phyloP scores from a whole-genome alignment of 2,113 vertebrate genomes.

The Motacilla tschutschensis region DNA sequence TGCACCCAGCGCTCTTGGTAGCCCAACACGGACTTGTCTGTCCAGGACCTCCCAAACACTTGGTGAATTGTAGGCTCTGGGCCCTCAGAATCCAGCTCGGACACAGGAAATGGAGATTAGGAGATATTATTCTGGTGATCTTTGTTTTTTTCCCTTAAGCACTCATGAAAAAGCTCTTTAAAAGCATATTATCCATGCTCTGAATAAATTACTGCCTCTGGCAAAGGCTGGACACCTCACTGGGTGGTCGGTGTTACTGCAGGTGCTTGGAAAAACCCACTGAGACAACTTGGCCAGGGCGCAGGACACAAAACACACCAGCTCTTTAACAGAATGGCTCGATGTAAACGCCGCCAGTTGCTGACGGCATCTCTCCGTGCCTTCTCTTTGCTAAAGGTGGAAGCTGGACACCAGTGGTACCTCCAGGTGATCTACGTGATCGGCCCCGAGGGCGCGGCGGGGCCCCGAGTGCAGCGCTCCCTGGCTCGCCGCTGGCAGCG shows the following conservation, averaged over 20 bases:
- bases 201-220: not conserved
- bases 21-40: not conserved
- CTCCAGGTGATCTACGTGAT: conserved; percentile 97
- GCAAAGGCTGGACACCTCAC: not conserved
- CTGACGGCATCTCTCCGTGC: not conserved
- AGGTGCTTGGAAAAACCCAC: not conserved
- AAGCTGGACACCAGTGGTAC: conserved; percentile 97
- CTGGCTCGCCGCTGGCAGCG: conserved; percentile 71
- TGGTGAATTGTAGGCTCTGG: not conserved
- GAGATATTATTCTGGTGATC: not conserved
- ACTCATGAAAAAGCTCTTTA: not conserved
- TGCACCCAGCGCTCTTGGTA: not conserved
- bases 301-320: accelerated
- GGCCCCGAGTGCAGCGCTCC: conserved; percentile 87
- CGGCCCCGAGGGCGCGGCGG: conserved; percentile 81
- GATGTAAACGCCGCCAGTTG: not conserved
- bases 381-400: conserved; percentile 81
- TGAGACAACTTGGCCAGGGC: not conserved
- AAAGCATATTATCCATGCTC: not conserved
- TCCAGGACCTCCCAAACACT: not conserved
- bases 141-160: not conserved
- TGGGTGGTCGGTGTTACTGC: too few relatives aligned
- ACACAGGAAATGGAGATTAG: not conserved
- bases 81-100: not conserved
- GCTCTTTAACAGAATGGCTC: too few relatives aligned